Conservation (phyloP, 2,888 invertebrate species). For the Erebia aethiops region DNA sequence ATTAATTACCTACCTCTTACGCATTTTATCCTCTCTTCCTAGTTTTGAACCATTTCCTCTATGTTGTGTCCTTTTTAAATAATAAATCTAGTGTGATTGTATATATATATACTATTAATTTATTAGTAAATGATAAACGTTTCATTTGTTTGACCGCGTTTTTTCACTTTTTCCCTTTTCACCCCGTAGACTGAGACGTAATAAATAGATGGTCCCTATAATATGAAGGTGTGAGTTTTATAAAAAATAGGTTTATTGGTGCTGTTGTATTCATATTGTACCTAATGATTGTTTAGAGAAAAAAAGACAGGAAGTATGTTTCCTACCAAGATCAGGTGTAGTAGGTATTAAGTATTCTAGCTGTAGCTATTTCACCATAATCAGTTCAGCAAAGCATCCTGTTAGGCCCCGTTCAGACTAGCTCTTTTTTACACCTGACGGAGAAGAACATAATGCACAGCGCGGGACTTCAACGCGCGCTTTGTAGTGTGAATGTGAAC, state of each 20-base stretch:
- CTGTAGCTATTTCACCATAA: not conserved
- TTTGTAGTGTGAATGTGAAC: too few species aligned
- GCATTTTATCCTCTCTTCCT: not conserved
- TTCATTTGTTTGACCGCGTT: not conserved
- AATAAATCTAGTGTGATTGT: too few species aligned
- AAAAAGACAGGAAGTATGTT: not conserved
- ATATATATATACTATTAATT: too few species aligned
- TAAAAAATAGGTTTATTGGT: conserved; percentile 35
- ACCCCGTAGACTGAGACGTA: not conserved
- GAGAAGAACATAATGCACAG: too few species aligned
- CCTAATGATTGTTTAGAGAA: conserved; percentile 15
- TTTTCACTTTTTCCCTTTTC: not conserved
- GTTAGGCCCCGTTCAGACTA: too few species aligned
- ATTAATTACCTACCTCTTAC: not conserved
- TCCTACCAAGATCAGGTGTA: not conserved
- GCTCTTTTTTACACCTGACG: too few species aligned
- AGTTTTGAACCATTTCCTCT: not conserved
- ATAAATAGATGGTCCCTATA: not conserved
- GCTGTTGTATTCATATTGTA: conserved; percentile 33
- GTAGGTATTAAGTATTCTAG: not conserved
- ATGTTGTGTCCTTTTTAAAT: not conserved
- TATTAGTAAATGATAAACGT: too few species aligned
- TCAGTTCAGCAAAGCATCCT: not conserved
- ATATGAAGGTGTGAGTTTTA: conserved; percentile 13
- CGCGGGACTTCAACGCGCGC: too few species aligned